Evolutionary conservation across 2,797 vertebrate genomes (phyloP).

Genomic region (Sphenopsis melanotis): DNA sequence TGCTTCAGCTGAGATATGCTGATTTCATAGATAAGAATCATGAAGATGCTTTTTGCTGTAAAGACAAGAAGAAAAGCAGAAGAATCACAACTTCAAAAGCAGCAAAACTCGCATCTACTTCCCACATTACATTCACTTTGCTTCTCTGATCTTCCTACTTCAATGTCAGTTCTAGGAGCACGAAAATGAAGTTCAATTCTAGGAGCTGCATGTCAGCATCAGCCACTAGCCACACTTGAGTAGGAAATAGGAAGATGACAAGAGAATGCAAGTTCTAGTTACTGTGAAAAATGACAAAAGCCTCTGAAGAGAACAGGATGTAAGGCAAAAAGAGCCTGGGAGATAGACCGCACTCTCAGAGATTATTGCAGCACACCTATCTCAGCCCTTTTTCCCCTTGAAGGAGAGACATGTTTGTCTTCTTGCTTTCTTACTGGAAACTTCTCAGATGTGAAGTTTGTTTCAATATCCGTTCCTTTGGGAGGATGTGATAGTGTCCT

Average conservation of each 20-base stretch:
- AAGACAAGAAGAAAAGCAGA: background rate
- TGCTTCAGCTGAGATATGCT: conserved; percentile 19
- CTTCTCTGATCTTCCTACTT: conserved; percentile 17
- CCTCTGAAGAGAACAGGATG: background rate
- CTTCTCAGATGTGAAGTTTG: background rate
- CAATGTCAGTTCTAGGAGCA: conserved; percentile 5
- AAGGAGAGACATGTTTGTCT: background rate
- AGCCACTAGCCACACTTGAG: background rate
- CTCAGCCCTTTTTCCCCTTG: background rate
- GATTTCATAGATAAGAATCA: conserved; percentile 46
- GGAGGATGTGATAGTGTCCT: background rate
- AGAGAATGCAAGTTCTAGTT: background rate
- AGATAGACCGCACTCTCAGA: background rate
- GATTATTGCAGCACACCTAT: background rate
- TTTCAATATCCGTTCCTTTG: background rate
- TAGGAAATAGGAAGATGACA: background rate
- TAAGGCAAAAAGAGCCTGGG: background rate
- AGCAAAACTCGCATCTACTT: background rate
- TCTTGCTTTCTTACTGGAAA: background rate
- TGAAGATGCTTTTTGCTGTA: conserved; percentile 10
- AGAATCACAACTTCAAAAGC: conserved; percentile 29
- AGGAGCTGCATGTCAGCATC: background rate
- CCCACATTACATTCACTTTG: background rate
- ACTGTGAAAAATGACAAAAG: background rate
- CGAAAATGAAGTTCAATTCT: background rate